Evolutionary conservation across 1,140 invertebrate genomes (phyloP), one percentile per base, ranked within the genome.

Genomic region (Caenorhabditis briggsae): DNA sequence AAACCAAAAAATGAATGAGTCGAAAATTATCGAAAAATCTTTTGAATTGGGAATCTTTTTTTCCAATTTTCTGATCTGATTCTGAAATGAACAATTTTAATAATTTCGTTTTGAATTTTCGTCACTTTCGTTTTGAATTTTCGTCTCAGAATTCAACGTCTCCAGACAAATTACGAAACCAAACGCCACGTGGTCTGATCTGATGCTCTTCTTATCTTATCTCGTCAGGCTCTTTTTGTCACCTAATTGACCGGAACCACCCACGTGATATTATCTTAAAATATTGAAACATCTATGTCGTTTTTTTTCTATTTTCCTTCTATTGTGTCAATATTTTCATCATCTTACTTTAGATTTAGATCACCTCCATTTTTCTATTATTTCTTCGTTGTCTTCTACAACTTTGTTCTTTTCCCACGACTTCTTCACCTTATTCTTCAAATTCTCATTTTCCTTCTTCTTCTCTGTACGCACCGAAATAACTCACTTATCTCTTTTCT

Each of bases 281-380:
- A 8, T 53, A 8, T 11, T 82, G 48, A 82, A 20, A 56, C 48
- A 82, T 82, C 41, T 33, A 55, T 55, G 48, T 82, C 11, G 20
- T n/a, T 20, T 56, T 82, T 58, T 58, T 82, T 5, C 6, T 55
- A 14, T 58, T 55, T 5, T 82, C 55, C 23, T 23, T 16, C 18
- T 48, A 11, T 8, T 74, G 23, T 18, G 16, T 82, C 23, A 25
- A 55, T 55, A 16, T 82, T 82, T 82, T 56, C 78, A 55, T 82
- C 78, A 53, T 82, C 78, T 58, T 9, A 55, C 12, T 33, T 56
- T 20, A 55, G 16, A 2, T 55, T 58, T 23, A 48, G 12, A 14
- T 78, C 25, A 16, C 23, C 20, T 23, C 18, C 46, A 55, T 55
- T 55, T 25, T 46, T 82, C 74, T 50, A 12, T 50, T 82, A 12